Evolutionary conservation across 2,113 vertebrate genomes (phyloP).

Genomic region (Redunca redunca): DNA sequence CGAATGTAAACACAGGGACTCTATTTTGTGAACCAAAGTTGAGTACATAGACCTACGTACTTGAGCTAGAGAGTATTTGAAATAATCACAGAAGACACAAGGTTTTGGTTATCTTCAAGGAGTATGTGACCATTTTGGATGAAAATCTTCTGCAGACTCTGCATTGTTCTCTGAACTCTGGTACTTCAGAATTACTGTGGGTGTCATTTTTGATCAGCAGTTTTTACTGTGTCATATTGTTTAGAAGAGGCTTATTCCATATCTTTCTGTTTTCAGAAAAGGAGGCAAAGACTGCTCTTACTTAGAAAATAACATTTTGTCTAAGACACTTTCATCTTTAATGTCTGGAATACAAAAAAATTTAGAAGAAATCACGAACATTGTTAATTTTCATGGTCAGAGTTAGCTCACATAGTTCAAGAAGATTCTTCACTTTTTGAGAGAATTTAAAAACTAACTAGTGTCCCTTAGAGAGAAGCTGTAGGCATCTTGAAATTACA

Average conservation of each 20-base stretch:
- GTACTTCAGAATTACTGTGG: background rate
- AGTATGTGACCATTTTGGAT: background rate
- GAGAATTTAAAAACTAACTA: background rate
- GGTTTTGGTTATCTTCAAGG: background rate
- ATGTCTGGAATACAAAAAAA: background rate
- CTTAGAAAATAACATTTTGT: background rate
- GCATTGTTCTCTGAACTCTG: conserved; percentile 14
- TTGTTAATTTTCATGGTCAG: background rate
- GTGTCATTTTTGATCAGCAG: background rate
- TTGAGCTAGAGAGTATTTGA: background rate
- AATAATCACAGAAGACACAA: background rate
- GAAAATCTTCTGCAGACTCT: background rate
- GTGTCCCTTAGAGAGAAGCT: background rate
- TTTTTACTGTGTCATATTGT: background rate
- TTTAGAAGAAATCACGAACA: background rate
- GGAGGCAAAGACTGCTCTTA: background rate
- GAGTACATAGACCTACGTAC: background rate
- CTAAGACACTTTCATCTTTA: background rate
- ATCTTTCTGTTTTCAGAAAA: conserved; percentile 15
- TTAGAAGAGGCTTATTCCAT: background rate
- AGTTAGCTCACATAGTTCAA: background rate
- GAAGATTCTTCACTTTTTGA: background rate
- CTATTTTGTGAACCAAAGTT: background rate
- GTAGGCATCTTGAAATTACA: background rate
- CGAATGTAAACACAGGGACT: background rate